Evolutionary conservation across 2,888 invertebrate species (phyloP).

Genomic region (Callyntrura guangdongensis): DNA sequence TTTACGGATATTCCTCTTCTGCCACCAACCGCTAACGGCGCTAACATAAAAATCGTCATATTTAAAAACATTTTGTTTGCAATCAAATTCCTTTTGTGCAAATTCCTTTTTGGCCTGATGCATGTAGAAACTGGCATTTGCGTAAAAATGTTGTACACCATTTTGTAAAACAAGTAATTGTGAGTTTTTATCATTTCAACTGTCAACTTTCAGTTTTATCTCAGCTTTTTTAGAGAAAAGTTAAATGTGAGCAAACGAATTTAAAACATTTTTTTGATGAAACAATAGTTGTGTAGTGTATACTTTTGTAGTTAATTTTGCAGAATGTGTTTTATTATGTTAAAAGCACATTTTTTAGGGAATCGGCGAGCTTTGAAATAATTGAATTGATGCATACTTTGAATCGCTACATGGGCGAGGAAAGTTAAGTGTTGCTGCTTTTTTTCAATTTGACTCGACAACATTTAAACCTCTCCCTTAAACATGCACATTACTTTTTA

Average conservation of each 20-base stretch:
- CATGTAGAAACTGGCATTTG: not conserved
- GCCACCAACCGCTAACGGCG: not conserved
- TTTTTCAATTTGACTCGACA: slow-evolving; percentile 4
- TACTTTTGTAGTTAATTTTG: slow-evolving; percentile 15
- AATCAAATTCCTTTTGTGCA: slow-evolving; percentile 1
- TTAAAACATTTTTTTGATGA: not conserved
- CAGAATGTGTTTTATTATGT: slow-evolving; percentile 20
- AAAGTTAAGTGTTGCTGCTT: not conserved
- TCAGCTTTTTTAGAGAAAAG: not conserved
- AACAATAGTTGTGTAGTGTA: not conserved
- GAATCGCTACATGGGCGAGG: not conserved
- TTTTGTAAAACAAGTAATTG: not conserved
- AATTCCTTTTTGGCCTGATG: not conserved
- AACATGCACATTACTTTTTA: not conserved
- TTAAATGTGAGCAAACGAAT: not conserved
- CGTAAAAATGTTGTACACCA: no score
- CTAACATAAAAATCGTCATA: not conserved
- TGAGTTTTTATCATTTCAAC: slow-evolving; percentile 53
- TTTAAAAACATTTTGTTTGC: not conserved
- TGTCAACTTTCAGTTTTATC: slow-evolving; percentile 48
- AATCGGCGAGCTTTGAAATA: slow-evolving; percentile 21
- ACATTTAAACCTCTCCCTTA: not conserved
- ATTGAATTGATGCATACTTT: not conserved
- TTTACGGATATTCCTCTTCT: not conserved
- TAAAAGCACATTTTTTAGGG: not conserved